Conservation (phyloP, 2,888 invertebrate genomes). For the Biston betularia region DNA sequence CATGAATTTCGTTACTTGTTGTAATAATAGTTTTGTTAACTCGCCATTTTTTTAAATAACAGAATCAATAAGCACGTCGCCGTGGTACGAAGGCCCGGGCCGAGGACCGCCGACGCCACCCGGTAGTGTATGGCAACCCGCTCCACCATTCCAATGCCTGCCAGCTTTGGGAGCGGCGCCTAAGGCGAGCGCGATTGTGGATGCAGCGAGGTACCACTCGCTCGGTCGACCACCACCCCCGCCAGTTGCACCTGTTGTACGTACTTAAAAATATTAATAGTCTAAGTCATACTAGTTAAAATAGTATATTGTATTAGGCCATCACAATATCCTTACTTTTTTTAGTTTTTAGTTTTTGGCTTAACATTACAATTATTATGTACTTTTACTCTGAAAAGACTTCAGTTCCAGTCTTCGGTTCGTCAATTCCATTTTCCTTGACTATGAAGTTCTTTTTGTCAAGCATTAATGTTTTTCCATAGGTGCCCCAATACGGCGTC, state of each 20-base stretch:
- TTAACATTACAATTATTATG: too few relatives aligned
- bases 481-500: conserved; percentile 41
- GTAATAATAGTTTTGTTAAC: background rate
- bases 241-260: conserved; percentile 1
- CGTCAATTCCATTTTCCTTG: background rate
- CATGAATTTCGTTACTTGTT: background rate
- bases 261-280: background rate
- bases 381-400: too few relatives aligned
- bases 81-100: conserved; percentile 58
- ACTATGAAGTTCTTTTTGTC: background rate
- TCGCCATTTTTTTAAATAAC: background rate
- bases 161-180: conserved; percentile 73
- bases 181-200: conserved; percentile 73
- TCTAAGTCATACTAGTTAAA: too few relatives aligned
- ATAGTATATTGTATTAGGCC: too few relatives aligned
- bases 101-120: conserved; percentile 74
- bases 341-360: too few relatives aligned
- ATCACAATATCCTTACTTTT: too few relatives aligned
- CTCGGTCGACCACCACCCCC: conserved; percentile 69
- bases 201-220: conserved; percentile 71
- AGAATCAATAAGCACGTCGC: conserved; percentile 64
- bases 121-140: conserved; percentile 78
- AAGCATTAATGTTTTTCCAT: background rate
- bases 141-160: conserved; percentile 78
- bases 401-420: too few relatives aligned